These are phyloP conservation scores for Pygmarrhopalites habei DNA, from an alignment of 1,140 invertebrate species.

Conservation along the genomic window DNA sequence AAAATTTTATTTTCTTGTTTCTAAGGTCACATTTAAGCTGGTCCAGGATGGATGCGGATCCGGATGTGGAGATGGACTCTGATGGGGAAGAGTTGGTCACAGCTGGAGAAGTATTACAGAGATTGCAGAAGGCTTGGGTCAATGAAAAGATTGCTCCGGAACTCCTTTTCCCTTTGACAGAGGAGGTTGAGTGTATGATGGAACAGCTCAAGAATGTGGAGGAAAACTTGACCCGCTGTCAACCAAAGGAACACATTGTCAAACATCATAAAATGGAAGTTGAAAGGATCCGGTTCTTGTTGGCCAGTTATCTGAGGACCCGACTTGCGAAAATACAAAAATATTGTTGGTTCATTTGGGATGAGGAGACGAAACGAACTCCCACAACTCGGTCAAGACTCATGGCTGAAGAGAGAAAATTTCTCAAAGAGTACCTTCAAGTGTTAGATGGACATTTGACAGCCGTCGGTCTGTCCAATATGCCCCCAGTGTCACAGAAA, in stretches of 20 bases:
- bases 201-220: slow-evolving; percentile 70
- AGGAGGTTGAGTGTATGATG: slow-evolving; percentile 26
- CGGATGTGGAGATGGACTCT: too few species aligned
- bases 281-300: slow-evolving; percentile 67
- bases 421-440: slow-evolving; percentile 28
- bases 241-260: slow-evolving; percentile 65
- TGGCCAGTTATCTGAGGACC: slow-evolving; percentile 70
- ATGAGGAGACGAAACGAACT: slow-evolving; percentile 17
- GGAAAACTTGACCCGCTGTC: slow-evolving; percentile 61
- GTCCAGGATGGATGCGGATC: too few species aligned
- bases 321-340: slow-evolving; percentile 74
- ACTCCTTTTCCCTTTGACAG: slow-evolving; percentile 15
- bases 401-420: slow-evolving; percentile 23
- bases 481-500: slow-evolving; percentile 18
- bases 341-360: slow-evolving; percentile 46
- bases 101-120: slow-evolving; percentile 8
- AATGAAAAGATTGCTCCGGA: slow-evolving; percentile 32
- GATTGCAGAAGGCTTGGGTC: slow-evolving; percentile 16
- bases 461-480: slow-evolving; percentile 10
- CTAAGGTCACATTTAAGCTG: too few species aligned
- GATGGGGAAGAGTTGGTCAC: slow-evolving; percentile 14
- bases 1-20: too few species aligned
- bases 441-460: slow-evolving; percentile 22
- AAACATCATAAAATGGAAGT: slow-evolving; percentile 74
- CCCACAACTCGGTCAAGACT: slow-evolving; percentile 4